Evolutionary conservation across 2,797 vertebrate species (phyloP), one percentile per base, ranked within the genome.

Genomic region (Garrulus glandarius): DNA sequence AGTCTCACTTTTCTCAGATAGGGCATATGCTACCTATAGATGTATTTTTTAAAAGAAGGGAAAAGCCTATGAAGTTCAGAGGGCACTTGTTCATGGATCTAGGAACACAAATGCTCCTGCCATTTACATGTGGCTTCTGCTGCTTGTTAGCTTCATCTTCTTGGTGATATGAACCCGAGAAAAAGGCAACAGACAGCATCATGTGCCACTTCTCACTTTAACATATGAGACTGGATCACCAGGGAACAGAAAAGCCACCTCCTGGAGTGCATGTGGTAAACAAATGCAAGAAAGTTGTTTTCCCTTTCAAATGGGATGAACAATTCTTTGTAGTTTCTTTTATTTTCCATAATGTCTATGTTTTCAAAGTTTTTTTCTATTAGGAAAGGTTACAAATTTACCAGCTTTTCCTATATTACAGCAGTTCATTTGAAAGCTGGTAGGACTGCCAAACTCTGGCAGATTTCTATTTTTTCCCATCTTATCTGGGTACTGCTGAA

Each of bases 161-260:
- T 70, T 6, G 0, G 59, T 52, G 29, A 57, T 6, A 72, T 0
- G 0, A 36, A 53, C 32, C 19, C n/a, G 34, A 88, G 50, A 65
- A 81, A 64, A 44, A 57, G 29, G 44, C 39, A 86, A 72, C 53
- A 84, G 49, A 22, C 50, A 87, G 53, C 32, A 80, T 21, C 34
- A 52, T 9, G 8, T 9, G 9, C 46, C 50, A 61, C 21, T 80
- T 69, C 34, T 74, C 59, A 52, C 12, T 60, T 70, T 30, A 49
- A 81, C 5, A 26, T 36, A 56, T 2, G 8, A 52, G 13, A 80
- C 30, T 32, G 70, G 37, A 84, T 61, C 50, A 60, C 24, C 10
- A 23, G 12, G 36, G 20, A 85, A 64, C 21, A 78, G 37, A 68
- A 22, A 9, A 68, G 15, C 26, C 53, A 87, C 41, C 49, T 81